Percentiles rank a stretch among this genome's conserved stretches.
These are phyloP conservation scores for Orientallactaga sibirica DNA, from an alignment of 2,797 vertebrate genomes.

Conservation along the genomic window DNA sequence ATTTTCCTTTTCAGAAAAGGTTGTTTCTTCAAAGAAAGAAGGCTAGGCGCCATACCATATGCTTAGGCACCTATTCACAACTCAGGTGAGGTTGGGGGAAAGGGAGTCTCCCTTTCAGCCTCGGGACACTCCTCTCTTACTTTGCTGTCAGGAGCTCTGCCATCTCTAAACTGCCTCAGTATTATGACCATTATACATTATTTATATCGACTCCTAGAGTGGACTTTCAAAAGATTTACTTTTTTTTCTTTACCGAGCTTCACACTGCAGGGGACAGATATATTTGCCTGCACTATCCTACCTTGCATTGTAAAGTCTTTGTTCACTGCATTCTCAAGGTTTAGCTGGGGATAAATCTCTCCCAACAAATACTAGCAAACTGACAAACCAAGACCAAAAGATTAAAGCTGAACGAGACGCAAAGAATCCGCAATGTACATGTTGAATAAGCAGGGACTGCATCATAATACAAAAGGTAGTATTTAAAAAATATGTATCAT, in stretches of 20 bases:
- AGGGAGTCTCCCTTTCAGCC: too few species aligned
- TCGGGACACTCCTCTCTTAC: too few species aligned
- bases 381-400: neutral
- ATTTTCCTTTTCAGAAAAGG: too few species aligned
- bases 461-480: neutral
- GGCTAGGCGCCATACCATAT: too few species aligned
- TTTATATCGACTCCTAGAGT: neutral
- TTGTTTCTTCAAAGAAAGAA: too few species aligned
- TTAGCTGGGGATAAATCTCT: neutral
- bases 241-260: neutral
- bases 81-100: too few species aligned
- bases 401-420: neutral
- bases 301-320: neutral
- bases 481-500: neutral
- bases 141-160: too few species aligned
- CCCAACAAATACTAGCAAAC: neutral
- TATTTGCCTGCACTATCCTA: neutral
- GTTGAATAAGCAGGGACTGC: neutral
- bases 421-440: neutral
- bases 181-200: neutral
- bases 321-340: neutral
- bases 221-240: neutral
- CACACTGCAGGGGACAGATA: neutral
- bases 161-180: neutral
- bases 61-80: too few species aligned